Base-by-base conservation (phyloP, 2,113 vertebrate species). In the Pachypanchax playfairii region DNA sequence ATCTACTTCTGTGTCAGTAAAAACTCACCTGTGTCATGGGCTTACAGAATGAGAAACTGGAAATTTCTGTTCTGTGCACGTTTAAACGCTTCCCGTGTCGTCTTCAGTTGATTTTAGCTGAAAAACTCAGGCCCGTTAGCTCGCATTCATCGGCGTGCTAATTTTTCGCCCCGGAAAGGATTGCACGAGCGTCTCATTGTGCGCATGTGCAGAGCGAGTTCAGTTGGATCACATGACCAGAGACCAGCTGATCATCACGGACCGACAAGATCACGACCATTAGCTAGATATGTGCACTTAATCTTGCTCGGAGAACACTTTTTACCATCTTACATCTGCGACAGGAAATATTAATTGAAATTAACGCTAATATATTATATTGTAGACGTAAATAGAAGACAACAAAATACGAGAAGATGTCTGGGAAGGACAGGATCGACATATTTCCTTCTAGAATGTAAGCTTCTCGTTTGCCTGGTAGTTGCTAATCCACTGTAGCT, bases 371-470 rank as follows among this genome's bases (percentile, higher is more conserved):
- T 0, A 39, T 13, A 3, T 64, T 29, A 1, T 12, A 49, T 52
- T 43, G 41, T 6, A 7, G 5, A 29, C 42, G 11, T 29, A 1
- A 63, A 49, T 15, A 46, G 17, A 62, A 70, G 4, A 21, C 10
- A 5, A 1, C 14, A 20, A 77, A 82, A 38, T 31, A 66, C 82
- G 90, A 65, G 54, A 98, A 80, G 73, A 99, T 98, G 96, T 97
- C 96, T 62, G 93, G 91, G 79, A 99, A 98, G 87, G 97, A 99
- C 5, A 90, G 96, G 87, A 95, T 99, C 85, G 97, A 99, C 85
- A 79, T 99, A 65, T 98, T 99, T 83, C 96, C 97, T 3, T 99
- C 97, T 47, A 93, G 96, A 88, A 99, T 99, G 97, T 99, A 90
- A 95, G 96, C 93, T 78, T 55, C 56, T 71, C 51, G 61, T 77